These are phyloP conservation scores for Drosophila monieri DNA, from an alignment of 2,888 invertebrate species.

Conservation along the genomic window DNA sequence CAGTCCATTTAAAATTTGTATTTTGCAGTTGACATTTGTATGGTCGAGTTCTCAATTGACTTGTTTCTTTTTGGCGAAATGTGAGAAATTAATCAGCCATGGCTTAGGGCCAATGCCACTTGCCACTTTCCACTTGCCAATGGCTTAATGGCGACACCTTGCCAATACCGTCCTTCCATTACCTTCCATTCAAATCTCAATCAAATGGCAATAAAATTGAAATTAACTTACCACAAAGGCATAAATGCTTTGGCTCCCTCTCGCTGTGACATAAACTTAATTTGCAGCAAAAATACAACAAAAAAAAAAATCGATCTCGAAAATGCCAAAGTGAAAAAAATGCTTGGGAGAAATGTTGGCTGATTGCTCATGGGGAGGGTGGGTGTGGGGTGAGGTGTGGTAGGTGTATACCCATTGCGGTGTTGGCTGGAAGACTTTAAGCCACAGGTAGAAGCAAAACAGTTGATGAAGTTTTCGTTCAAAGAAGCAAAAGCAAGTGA, in stretches of 20 bases:
- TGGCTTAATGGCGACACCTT: constrained; percentile 62
- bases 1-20: constrained; percentile 20
- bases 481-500: constrained; percentile 31
- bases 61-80: constrained; percentile 18
- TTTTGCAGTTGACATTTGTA: constrained; percentile 41
- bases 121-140: constrained; percentile 11
- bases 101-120: constrained; percentile 59
- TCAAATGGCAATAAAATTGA: constrained; percentile 79
- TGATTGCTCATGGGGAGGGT: constrained; percentile 56
- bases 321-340: constrained; percentile 28
- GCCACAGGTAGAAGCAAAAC: constrained; percentile 73
- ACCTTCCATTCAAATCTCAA: constrained; percentile 75
- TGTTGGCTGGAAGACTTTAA: constrained; percentile 59
- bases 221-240: constrained; percentile 78
- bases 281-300: constrained; percentile 65
- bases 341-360: constrained; percentile 36
- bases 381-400: neutral
- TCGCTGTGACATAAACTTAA: constrained; percentile 68
- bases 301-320: constrained; percentile 26
- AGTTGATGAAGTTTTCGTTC: constrained; percentile 72
- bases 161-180: constrained; percentile 39
- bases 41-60: constrained; percentile 34
- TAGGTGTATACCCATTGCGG: constrained; percentile 27
- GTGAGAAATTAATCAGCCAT: constrained; percentile 66
- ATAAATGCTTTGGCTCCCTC: constrained; percentile 50